Evolutionary conservation across 92 coral and sea anemone genomes (phyloP), one percentile per base, ranked within the genome.

Genomic region (Porites evermanni): DNA sequence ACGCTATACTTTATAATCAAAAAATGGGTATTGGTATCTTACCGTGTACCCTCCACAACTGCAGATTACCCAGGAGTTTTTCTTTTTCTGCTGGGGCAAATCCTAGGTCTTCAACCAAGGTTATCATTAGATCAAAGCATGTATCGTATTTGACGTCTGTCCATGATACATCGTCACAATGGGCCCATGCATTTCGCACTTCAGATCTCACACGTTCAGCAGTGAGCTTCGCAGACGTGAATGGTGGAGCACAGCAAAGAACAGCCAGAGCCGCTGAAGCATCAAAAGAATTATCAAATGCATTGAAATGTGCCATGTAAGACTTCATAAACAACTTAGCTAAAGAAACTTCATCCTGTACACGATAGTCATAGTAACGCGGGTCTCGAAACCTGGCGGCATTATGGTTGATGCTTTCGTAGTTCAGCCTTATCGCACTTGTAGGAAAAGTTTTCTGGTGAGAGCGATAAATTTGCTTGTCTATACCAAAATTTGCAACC

Each of bases 321-420:
- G 94, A 82, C 59, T 91, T 85, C 53, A 90, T 63, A 60, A 80
- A 90, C 82, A 90, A 32, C 79, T 90, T 90, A 12, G 93, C 90
- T 12, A 90, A 64, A 29, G 84, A 82, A 24, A 79, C 83, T 66
- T 63, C 82, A 6, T 88, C 73, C 14, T 53, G 24, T 47, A 83
- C 84, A 47, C 66, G 67, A 50, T 85, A 83, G 76, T 84, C 84
- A 38, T 78, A 84, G 54, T 12, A 53, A n/a, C 67, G 85, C 6
- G 58, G 50, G 51, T 59, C 12, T 58, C 79, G 24, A 23, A 23
- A 23, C 24, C 0, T 64, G 44, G 44, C 26, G 61, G 78, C 47
- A 71, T 88, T 53, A 29, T 86, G 78, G 78, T 88, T 88, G 88
- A 74, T 81, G 64, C 74, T 26, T 18, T 17, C 72, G 19, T 82